These are phyloP conservation scores for Semicossyphus pulcher DNA, from an alignment of 2,113 vertebrate species.

Conservation along the genomic window DNA sequence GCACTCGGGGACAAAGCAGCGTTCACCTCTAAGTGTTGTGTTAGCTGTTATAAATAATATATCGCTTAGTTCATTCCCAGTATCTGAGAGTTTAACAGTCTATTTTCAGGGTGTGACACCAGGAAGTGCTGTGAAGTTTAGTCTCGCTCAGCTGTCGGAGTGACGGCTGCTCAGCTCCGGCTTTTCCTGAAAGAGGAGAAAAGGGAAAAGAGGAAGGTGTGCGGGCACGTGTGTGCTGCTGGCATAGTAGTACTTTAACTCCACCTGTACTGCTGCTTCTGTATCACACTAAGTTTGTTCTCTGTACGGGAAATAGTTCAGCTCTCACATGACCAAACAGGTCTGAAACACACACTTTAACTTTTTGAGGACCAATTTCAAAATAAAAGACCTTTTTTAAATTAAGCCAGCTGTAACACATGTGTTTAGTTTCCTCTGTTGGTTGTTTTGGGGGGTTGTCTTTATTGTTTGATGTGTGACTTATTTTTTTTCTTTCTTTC, in stretches of 20 bases:
- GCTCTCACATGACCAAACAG: background rate
- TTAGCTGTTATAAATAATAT: slow-evolving; percentile 48
- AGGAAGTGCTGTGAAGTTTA: slow-evolving; percentile 44
- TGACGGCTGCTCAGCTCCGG: slow-evolving; percentile 28
- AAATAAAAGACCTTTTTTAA: too few relatives aligned
- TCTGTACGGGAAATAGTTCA: background rate
- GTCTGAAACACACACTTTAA: too few relatives aligned
- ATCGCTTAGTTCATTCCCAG: slow-evolving; percentile 42
- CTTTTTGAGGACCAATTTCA: too few relatives aligned
- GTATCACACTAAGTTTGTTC: background rate
- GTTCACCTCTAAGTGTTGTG: slow-evolving; percentile 10
- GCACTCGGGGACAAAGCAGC: slow-evolving; percentile 24
- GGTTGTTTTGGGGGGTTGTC: too few relatives aligned
- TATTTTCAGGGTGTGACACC: slow-evolving; percentile 58
- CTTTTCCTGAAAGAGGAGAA: background rate
- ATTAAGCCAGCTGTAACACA: too few relatives aligned
- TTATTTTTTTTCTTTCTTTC: too few relatives aligned
- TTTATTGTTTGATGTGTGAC: too few relatives aligned
- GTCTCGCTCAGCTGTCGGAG: slow-evolving; percentile 28
- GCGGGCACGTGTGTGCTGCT: background rate
- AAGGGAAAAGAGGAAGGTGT: background rate
- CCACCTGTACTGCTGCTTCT: background rate
- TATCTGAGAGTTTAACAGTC: slow-evolving; percentile 42
- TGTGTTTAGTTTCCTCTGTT: too few relatives aligned
- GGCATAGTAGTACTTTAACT: slow-evolving; percentile 5